A percentile compares a stretch with the other conserved stretches of the same genome.
These are phyloP conservation scores for Reticulitermes lucifugus DNA, from an alignment of 2,888 invertebrate genomes.

Conservation along the genomic window DNA sequence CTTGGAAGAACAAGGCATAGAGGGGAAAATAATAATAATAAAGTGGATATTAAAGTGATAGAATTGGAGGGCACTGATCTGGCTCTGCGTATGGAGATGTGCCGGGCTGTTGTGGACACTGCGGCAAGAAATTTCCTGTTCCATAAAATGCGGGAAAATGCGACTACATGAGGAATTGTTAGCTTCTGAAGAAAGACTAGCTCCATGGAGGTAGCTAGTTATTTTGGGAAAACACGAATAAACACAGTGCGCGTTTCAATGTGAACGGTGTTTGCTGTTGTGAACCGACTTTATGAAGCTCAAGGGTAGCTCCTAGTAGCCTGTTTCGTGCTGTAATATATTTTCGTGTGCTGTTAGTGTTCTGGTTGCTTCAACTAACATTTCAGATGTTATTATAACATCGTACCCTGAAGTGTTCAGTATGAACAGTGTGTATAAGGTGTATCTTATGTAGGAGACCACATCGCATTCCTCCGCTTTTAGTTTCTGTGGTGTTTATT, in stretches of 20 bases:
- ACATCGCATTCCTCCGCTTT: background rate
- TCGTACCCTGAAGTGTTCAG: background rate
- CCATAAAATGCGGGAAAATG: too few species aligned
- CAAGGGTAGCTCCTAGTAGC: background rate
- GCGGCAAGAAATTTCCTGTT: too few species aligned
- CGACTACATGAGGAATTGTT: too few species aligned
- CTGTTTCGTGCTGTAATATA: background rate
- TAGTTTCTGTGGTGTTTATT: background rate
- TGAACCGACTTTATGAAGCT: background rate
- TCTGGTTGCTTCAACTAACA: background rate
- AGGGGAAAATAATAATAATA: too few species aligned
- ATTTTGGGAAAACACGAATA: background rate
- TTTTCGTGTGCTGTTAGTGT: background rate
- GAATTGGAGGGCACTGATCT: too few species aligned
- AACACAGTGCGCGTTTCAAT: too few species aligned
- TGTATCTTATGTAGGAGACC: background rate
- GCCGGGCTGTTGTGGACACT: too few species aligned
- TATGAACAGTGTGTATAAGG: background rate
- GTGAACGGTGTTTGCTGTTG: background rate
- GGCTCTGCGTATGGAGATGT: too few species aligned
- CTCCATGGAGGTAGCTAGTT: background rate
- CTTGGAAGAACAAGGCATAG: too few species aligned
- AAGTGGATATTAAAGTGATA: too few species aligned
- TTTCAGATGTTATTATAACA: background rate
- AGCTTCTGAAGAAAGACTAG: too few species aligned